phyloP scores from a whole-genome alignment of 2,888 invertebrate genomes.

The Lithophane ornitopus region DNA sequence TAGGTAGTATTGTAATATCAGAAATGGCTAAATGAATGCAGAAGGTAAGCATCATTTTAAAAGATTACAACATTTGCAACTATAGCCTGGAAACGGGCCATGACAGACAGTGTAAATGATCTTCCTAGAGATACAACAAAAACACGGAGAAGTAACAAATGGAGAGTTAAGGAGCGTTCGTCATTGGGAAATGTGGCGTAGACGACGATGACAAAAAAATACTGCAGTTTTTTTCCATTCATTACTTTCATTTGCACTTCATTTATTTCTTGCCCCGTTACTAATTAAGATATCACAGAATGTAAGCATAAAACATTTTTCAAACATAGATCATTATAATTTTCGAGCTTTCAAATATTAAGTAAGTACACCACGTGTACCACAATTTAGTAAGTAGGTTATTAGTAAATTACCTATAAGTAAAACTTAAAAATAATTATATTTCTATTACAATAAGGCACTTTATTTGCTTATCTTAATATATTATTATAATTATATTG shows the following conservation, averaged over 20 bases:
- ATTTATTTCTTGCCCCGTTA: constrained; percentile 2
- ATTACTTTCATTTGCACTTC: not conserved
- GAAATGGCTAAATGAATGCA: not conserved
- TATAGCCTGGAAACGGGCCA: not conserved
- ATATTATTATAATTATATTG: not conserved
- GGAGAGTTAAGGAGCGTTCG: not conserved
- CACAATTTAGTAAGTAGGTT: not conserved
- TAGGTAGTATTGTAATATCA: not conserved
- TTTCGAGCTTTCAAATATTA: constrained; percentile 27
- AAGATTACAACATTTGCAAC: not conserved
- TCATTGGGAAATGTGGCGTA: not conserved
- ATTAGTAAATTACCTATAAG: not conserved
- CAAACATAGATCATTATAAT: not conserved
- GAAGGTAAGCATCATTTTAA: not conserved
- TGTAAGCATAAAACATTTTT: not conserved
- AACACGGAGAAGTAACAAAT: constrained; percentile 23
- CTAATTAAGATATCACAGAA: constrained; percentile 38
- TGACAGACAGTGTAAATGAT: not conserved
- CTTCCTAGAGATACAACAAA: constrained; percentile 9
- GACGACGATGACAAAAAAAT: not conserved
- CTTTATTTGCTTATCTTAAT: constrained; percentile 6
- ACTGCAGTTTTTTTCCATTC: not conserved
- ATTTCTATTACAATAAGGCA: constrained; percentile 25
- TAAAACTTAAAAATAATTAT: constrained; percentile 14
- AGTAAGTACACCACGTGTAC: too few species aligned